Conservation (phyloP, 2,797 vertebrate genomes). For the Hydrocynus forskahlii region DNA sequence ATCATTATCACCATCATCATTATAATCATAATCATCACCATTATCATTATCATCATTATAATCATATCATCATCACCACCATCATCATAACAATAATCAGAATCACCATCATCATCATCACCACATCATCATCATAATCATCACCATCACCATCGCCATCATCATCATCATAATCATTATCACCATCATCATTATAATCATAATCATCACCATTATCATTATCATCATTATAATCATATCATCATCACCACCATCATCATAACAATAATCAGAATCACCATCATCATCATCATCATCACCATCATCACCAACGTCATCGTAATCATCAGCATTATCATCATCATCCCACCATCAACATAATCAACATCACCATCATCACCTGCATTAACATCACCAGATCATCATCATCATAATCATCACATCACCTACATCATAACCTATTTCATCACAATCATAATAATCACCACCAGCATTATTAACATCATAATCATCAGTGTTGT, state of each 20-base stretch:
- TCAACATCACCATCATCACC: not conserved
- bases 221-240: not conserved
- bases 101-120: not conserved
- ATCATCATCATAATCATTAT: not conserved
- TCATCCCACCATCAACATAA: not conserved
- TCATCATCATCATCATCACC: not conserved
- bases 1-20: not conserved
- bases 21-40: not conserved
- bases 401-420: no score
- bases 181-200: not conserved
- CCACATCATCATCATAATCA: not conserved
- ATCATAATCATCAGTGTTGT: no score
- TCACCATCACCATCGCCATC: not conserved
- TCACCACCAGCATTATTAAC: no score
- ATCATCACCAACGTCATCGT: not conserved
- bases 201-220: not conserved
- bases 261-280: not conserved
- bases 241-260: not conserved
- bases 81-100: not conserved
- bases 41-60: not conserved
- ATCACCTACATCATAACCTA: no score
- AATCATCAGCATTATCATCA: not conserved
- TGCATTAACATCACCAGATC: no score
- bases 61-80: not conserved
- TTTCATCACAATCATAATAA: no score